Evolutionary conservation across 2,113 vertebrate species (phyloP).

Genomic region (Macrotis lagotis): DNA sequence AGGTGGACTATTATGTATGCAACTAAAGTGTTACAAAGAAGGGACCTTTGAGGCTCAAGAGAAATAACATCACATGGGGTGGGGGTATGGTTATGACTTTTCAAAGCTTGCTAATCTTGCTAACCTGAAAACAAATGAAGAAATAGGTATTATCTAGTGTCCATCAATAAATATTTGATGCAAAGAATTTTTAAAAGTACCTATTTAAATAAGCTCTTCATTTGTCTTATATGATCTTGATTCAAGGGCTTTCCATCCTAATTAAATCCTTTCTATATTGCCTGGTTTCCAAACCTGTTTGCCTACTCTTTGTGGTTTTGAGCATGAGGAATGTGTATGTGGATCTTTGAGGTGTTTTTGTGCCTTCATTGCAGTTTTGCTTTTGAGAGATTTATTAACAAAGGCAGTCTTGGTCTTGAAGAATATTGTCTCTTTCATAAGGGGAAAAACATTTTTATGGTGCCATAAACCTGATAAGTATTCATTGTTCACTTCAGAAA

Average conservation of each 20-base stretch:
- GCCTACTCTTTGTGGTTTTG: constrained; percentile 31
- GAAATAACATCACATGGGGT: not conserved
- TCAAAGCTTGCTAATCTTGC: not conserved
- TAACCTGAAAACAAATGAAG: not conserved
- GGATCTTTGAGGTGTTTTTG: constrained; percentile 45
- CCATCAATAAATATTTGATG: not conserved
- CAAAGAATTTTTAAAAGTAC: not conserved
- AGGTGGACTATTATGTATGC: not conserved
- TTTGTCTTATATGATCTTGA: not conserved
- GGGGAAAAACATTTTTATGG: constrained; percentile 4
- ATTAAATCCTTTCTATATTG: not conserved
- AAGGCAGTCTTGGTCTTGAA: constrained; percentile 47
- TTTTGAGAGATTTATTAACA: constrained; percentile 24
- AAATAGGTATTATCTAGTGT: not conserved
- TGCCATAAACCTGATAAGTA: not conserved
- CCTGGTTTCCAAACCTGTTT: constrained; percentile 40
- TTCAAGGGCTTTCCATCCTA: constrained; percentile 3
- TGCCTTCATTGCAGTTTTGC: constrained; percentile 6
- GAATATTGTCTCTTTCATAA: not conserved
- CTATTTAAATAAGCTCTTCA: not conserved
- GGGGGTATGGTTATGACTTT: not conserved
- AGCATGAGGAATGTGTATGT: constrained; percentile 41
- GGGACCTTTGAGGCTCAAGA: not conserved
- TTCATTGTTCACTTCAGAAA: not conserved
- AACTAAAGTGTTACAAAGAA: not conserved